Evolutionary conservation across 2,113 vertebrate genomes (phyloP).

Genomic region (cat (Felis catus)): DNA sequence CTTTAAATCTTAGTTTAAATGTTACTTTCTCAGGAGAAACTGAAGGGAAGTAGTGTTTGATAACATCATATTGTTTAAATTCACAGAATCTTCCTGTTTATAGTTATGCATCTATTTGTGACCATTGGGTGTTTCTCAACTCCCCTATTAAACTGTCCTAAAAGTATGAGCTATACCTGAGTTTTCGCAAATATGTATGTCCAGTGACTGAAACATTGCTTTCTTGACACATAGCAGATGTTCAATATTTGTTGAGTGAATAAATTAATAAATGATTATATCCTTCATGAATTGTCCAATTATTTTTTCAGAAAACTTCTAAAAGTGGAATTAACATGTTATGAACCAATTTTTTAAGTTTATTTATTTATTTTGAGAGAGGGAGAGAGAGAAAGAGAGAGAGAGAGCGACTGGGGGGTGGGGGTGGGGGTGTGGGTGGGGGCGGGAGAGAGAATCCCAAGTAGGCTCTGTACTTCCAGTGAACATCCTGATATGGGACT

Average conservation of each 20-base stretch:
- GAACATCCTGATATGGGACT: too few species aligned
- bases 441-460: too few species aligned
- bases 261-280: not conserved
- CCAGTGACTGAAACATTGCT: not conserved
- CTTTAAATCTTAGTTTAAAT: not conserved
- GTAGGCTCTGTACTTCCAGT: too few species aligned
- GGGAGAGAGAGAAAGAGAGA: too few species aligned
- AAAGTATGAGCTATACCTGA: not conserved
- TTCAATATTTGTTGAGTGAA: not conserved
- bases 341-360: not conserved
- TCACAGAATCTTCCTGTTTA: not conserved
- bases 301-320: not conserved
- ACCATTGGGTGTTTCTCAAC: not conserved
- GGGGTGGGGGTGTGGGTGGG: too few species aligned
- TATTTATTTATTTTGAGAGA: too few species aligned
- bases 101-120: not conserved
- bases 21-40: not conserved
- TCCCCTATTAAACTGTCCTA: not conserved
- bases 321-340: not conserved
- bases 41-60: not conserved
- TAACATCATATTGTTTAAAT: not conserved
- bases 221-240: not conserved
- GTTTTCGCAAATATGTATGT: not conserved
- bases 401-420: too few species aligned
- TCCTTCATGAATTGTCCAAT: not conserved